A percentile compares a stretch with the other conserved stretches of the same genome.
Conservation (phyloP, 2,888 invertebrate genomes). For the Melanargia galathea region DNA sequence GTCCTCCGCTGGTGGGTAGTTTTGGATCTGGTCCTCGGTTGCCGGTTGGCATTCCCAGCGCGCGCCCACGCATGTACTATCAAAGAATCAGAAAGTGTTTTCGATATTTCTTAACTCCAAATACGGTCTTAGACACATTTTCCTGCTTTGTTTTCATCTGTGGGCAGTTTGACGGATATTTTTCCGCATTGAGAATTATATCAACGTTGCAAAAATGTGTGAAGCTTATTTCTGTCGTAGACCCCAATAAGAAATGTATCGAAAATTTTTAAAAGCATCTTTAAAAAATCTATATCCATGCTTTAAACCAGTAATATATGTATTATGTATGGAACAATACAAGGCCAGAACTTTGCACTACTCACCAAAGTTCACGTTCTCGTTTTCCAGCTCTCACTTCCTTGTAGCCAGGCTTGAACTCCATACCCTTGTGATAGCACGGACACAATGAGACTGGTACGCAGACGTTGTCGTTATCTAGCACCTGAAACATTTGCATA, state of each 20-base stretch:
- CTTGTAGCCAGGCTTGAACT: slow-evolving; percentile 88
- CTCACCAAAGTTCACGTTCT: slow-evolving; percentile 88
- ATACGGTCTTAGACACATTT: too few relatives aligned
- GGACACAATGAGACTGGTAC: slow-evolving; percentile 89
- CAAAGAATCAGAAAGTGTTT: background rate
- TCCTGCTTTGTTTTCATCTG: too few relatives aligned
- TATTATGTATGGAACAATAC: too few relatives aligned
- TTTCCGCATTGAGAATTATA: too few relatives aligned
- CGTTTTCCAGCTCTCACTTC: slow-evolving; percentile 87
- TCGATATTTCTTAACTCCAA: background rate
- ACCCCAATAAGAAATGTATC: too few relatives aligned
- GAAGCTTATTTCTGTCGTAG: too few relatives aligned
- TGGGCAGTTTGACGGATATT: too few relatives aligned
- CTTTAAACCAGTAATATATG: too few relatives aligned
- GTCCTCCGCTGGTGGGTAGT: slow-evolving; percentile 85
- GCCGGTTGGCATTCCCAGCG: slow-evolving; percentile 88
- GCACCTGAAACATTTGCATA: slow-evolving; percentile 50
- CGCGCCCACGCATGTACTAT: slow-evolving; percentile 86
- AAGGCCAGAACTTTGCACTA: background rate
- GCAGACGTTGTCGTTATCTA: slow-evolving; percentile 88
- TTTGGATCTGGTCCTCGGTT: slow-evolving; percentile 81
- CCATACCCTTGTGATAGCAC: slow-evolving; percentile 87
- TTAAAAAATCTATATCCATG: too few relatives aligned
- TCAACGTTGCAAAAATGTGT: too few relatives aligned
- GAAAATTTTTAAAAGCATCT: too few relatives aligned